Evolutionary conservation across 2,113 vertebrate species (phyloP).

Genomic region (Bubo scandiacus): DNA sequence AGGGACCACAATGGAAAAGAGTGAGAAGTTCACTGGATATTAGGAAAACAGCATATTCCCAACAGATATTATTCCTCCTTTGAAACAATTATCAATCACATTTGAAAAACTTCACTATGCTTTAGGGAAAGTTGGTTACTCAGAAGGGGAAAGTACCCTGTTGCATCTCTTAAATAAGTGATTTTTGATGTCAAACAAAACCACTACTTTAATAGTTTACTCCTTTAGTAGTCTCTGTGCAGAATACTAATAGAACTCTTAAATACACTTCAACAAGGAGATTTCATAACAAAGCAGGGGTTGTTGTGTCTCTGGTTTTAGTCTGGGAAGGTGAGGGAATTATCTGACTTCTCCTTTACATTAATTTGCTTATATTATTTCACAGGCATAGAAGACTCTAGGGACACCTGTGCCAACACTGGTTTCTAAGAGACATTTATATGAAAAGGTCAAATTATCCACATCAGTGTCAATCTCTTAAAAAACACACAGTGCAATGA

Average conservation of each 20-base stretch:
- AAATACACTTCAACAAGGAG: not conserved
- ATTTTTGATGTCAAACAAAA: constrained; percentile 19
- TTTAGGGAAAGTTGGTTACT: not conserved
- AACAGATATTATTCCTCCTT: not conserved
- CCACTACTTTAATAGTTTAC: not conserved
- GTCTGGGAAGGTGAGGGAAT: not conserved
- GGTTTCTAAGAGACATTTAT: not conserved
- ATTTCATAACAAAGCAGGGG: not conserved
- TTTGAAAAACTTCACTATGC: not conserved
- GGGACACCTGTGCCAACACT: not conserved
- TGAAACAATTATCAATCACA: not conserved
- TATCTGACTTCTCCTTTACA: constrained; percentile 16
- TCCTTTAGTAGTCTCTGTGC: not conserved
- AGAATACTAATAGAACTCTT: not conserved
- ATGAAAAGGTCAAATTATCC: not conserved
- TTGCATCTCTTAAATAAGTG: not conserved
- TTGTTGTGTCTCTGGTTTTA: not conserved
- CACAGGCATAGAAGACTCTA: not conserved
- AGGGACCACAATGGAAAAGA: not conserved
- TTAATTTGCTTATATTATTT: constrained; percentile 27
- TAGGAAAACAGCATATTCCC: not conserved
- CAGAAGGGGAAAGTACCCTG: not conserved
- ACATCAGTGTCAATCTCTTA: not conserved
- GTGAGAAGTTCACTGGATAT: not conserved
- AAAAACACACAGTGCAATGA: not conserved